A percentile compares a stretch with the other conserved stretches of the same genome.
Evolutionary conservation across 2,888 invertebrate species (phyloP).

Genomic region (Xestia sexstrigata): DNA sequence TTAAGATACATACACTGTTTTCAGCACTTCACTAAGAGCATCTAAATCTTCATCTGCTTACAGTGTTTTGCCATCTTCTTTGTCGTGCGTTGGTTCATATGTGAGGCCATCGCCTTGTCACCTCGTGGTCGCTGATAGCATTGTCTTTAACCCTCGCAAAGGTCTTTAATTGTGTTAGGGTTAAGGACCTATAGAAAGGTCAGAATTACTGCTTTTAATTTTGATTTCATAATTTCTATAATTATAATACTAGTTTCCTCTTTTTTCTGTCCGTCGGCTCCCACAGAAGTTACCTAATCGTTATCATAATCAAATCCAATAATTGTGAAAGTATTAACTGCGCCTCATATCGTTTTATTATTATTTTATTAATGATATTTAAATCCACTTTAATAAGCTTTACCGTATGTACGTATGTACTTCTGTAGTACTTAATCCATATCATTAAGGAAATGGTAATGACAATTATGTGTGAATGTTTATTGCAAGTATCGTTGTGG

Average conservation of each 20-base stretch:
- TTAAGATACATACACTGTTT: too few species aligned
- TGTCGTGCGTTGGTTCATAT: neutral
- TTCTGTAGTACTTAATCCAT: constrained; percentile 12
- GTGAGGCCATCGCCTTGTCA: neutral
- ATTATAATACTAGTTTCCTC: neutral
- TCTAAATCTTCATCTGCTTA: neutral
- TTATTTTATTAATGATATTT: constrained; percentile 31
- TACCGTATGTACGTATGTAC: constrained; percentile 20
- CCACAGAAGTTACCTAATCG: neutral
- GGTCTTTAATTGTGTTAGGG: constrained; percentile 10
- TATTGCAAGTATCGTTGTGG: constrained; percentile 3
- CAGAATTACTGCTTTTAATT: neutral
- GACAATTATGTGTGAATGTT: constrained; percentile 23
- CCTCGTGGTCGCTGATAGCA: neutral
- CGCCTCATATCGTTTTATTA: constrained; percentile 23
- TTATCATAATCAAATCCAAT: constrained; percentile 26
- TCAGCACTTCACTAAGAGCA: neutral
- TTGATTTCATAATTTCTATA: neutral
- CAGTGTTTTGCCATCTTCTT: neutral
- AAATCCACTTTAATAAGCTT: constrained; percentile 28
- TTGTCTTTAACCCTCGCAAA: constrained; percentile 3
- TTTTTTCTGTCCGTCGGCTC: neutral
- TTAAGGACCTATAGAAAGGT: constrained; percentile 2
- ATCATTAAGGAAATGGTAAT: constrained; percentile 35
- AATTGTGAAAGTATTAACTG: constrained; percentile 27